Evolutionary conservation across 2,888 invertebrate species (phyloP).

Genomic region (Lasioglossum pauxillum): DNA sequence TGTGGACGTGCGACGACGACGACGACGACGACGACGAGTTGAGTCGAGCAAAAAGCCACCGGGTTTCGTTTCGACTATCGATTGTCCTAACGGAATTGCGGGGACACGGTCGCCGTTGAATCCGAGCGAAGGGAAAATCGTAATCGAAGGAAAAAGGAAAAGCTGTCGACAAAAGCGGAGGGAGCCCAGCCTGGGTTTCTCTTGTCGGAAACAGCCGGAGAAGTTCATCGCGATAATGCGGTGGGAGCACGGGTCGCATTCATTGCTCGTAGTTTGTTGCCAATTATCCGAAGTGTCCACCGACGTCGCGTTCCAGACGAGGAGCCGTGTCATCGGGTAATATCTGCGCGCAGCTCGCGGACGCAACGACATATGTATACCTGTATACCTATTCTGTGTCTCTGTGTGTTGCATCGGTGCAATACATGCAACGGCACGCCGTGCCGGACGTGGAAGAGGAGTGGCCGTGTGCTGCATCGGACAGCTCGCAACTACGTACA

Average conservation of each 20-base stretch:
- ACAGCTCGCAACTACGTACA: constrained; percentile 68
- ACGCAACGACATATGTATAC: not conserved
- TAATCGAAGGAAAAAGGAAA: not conserved
- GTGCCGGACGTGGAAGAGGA: constrained; percentile 58
- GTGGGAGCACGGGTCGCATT: constrained; percentile 9
- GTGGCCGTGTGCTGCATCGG: constrained; percentile 67
- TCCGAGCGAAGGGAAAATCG: not conserved
- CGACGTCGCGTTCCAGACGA: constrained; percentile 27
- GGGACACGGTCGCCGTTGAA: not conserved
- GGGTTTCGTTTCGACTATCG: not conserved
- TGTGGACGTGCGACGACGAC: not conserved
- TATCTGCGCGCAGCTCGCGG: constrained; percentile 9
- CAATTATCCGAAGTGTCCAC: constrained; percentile 63
- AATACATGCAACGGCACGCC: not conserved
- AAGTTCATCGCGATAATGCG: not conserved
- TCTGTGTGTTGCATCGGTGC: not conserved
- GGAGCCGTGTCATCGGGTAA: constrained; percentile 18
- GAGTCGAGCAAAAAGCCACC: not conserved
- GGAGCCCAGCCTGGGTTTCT: not conserved
- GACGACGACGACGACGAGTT: not conserved
- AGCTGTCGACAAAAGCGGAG: not conserved
- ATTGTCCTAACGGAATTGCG: not conserved
- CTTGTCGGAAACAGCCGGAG: constrained; percentile 43
- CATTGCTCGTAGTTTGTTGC: constrained; percentile 44
- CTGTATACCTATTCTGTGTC: not conserved